Conservation (phyloP, 2,797 vertebrate species). For the Schizothorax lantsangensis region DNA sequence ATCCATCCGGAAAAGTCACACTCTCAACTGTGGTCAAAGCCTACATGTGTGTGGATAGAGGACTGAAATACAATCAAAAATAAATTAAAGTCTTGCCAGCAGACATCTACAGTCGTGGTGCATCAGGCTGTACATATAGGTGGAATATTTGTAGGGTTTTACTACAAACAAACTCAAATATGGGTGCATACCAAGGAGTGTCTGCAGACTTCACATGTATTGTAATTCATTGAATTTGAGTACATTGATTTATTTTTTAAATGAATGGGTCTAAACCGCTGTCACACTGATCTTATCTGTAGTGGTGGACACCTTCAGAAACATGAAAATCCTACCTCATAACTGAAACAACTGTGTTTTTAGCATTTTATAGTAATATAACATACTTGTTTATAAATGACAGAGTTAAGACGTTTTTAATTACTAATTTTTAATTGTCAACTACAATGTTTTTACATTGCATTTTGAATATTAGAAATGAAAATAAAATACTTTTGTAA, state of each 20-base stretch:
- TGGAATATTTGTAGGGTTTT: not conserved
- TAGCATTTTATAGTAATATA: not conserved
- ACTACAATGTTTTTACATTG: not conserved
- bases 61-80: conserved; percentile 51
- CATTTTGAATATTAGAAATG: not conserved
- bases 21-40: conserved; percentile 72
- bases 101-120: not conserved
- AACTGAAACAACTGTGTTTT: not conserved
- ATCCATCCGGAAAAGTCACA: conserved; percentile 72
- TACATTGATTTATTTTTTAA: not conserved
- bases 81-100: not conserved
- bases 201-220: not conserved
- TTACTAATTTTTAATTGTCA: not conserved
- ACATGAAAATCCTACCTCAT: not conserved
- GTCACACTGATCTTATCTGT: not conserved
- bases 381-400: not conserved
- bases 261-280: not conserved
- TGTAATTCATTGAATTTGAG: not conserved
- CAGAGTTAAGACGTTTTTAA: not conserved
- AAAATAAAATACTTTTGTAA: not conserved
- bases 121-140: not conserved
- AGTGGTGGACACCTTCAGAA: not conserved
- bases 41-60: conserved; percentile 70
- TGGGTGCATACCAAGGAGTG: not conserved
- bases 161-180: not conserved